phyloP scores from a whole-genome alignment of 1,140 invertebrate genomes.

The Lepidurus arcticus region DNA sequence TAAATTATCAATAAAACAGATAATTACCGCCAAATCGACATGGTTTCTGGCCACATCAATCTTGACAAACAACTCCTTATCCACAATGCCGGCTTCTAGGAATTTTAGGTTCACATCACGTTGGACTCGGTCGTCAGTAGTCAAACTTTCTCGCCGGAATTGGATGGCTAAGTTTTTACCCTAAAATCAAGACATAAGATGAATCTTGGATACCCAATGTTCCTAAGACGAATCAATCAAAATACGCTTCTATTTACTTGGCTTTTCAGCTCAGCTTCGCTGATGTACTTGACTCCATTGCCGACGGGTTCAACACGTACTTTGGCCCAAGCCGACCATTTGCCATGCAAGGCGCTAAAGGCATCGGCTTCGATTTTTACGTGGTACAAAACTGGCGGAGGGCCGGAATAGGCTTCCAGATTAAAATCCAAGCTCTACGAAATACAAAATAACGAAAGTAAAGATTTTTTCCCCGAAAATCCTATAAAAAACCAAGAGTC shows the following conservation, averaged over 20 bases:
- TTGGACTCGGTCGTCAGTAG: not conserved
- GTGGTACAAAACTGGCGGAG: not conserved
- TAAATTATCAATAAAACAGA: not conserved
- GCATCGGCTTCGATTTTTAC: constrained; percentile 23
- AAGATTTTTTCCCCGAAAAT: too few relatives aligned
- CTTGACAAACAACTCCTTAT: constrained; percentile 48
- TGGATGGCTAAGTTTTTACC: constrained; percentile 7
- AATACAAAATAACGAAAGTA: not conserved
- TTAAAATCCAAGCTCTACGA: not conserved
- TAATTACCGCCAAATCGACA: constrained; percentile 39
- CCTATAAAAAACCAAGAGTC: not conserved
- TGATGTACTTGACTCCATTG: not conserved
- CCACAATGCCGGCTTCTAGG: constrained; percentile 40
- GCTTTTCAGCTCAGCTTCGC: not conserved
- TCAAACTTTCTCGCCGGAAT: constrained; percentile 7
- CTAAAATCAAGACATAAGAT: not conserved
- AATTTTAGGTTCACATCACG: constrained; percentile 32
- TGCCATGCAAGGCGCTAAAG: constrained; percentile 12
- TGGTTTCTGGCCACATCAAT: constrained; percentile 48
- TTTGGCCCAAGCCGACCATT: not conserved
- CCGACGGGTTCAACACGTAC: not conserved
- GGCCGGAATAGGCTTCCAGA: not conserved
- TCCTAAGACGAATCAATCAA: not conserved
- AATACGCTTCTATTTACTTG: not conserved
- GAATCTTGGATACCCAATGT: not conserved